phyloP scores from a whole-genome alignment of 1,140 invertebrate species.

The Plectus sambesii region DNA sequence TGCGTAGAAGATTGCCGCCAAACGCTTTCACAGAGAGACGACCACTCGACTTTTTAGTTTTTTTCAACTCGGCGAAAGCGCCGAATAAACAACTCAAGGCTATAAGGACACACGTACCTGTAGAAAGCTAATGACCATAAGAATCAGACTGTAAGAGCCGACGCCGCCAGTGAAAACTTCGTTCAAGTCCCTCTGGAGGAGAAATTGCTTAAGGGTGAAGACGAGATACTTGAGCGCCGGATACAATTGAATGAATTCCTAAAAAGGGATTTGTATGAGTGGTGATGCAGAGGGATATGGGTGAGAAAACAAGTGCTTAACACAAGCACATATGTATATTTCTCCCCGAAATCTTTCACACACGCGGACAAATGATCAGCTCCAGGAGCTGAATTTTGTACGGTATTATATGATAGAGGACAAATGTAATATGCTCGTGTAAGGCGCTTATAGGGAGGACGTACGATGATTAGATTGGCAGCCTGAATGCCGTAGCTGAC shows the following conservation, averaged over 20 bases:
- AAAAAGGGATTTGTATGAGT: conserved; percentile 19
- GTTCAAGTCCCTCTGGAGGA: conserved; percentile 88
- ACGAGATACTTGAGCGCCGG: conserved; percentile 81
- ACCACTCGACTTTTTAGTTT: too few species aligned
- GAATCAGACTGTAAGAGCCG: conserved; percentile 92
- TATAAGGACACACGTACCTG: conserved; percentile 55
- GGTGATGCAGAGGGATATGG: not conserved
- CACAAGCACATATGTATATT: too few species aligned
- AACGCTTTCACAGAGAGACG: too few species aligned
- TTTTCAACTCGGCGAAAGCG: too few species aligned
- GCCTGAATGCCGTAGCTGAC: conserved; percentile 89
- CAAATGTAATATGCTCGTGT: conserved; percentile 50
- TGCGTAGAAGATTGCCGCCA: too few species aligned
- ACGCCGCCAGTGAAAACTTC: conserved; percentile 98
- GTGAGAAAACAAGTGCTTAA: too few species aligned
- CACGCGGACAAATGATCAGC: conserved; percentile 2
- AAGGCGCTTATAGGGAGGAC: conserved; percentile 8
- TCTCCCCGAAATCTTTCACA: too few species aligned
- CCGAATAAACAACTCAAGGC: conserved; percentile 14
- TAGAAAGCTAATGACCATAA: conserved; percentile 94
- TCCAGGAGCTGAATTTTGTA: too few species aligned
- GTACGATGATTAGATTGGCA: conserved; percentile 75
- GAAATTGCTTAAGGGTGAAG: conserved; percentile 92
- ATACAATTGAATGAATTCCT: conserved; percentile 54
- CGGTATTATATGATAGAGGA: too few species aligned